Percentiles rank a stretch among this genome's conserved stretches.
Conservation (phyloP, 2,797 vertebrate species). For the Basileuterus tristriatus region DNA sequence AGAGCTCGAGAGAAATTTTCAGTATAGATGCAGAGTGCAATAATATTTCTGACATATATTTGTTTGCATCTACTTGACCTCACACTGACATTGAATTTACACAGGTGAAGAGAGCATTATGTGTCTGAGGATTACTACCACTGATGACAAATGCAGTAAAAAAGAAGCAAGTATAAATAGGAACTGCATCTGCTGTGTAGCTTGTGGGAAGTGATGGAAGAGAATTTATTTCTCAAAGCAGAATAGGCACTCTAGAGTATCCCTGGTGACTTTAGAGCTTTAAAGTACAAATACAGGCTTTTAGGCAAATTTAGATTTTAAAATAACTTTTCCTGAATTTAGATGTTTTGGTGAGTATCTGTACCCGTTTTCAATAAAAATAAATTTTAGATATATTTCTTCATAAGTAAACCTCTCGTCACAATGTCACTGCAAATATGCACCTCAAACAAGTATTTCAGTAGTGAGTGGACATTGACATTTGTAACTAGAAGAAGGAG, state of each 20-base stretch:
- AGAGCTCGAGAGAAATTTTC: slow-evolving; percentile 20
- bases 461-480: not conserved
- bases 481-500: not conserved
- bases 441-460: not conserved
- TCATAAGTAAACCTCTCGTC: not conserved
- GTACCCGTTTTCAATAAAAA: not conserved
- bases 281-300: not conserved
- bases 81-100: not conserved
- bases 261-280: not conserved
- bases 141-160: not conserved
- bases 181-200: not conserved
- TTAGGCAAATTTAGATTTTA: not conserved
- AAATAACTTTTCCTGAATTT: not conserved
- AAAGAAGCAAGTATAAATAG: not conserved
- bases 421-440: not conserved
- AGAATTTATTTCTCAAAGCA: not conserved
- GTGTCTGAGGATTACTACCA: not conserved
- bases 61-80: not conserved
- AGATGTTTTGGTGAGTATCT: not conserved
- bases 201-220: not conserved
- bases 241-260: not conserved
- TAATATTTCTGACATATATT: not conserved
- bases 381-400: not conserved
- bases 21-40: not conserved
- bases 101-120: not conserved